These are phyloP conservation scores for Pachyseris speciosa DNA, from an alignment of 64 coral and sea anemone genomes.

Conservation along the genomic window DNA sequence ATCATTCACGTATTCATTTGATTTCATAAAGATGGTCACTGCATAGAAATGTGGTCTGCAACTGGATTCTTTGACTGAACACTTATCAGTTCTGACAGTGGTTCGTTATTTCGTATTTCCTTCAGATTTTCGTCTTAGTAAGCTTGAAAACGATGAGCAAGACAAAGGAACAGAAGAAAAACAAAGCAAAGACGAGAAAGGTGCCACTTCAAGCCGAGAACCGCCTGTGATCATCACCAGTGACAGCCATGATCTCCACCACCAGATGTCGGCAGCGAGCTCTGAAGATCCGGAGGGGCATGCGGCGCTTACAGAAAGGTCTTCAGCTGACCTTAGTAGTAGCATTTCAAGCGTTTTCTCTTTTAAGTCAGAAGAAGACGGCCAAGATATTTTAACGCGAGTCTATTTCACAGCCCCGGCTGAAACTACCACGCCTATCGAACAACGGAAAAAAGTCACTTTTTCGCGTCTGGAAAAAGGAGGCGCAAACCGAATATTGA, in stretches of 20 bases:
- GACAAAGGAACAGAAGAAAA: not conserved
- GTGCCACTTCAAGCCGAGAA: not conserved
- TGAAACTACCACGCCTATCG: not conserved
- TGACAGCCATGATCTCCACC: not conserved
- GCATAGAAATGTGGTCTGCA: too few species aligned
- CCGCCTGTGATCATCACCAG: not conserved
- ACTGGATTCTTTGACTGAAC: too few species aligned
- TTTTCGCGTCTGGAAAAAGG: not conserved
- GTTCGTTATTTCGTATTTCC: not conserved
- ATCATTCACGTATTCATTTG: too few species aligned
- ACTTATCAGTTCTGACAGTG: too few species aligned
- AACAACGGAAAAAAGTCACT: not conserved
- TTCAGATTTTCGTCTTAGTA: not conserved
- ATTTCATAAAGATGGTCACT: too few species aligned
- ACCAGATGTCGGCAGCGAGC: not conserved
- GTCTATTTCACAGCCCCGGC: not conserved
- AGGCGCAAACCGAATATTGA: not conserved
- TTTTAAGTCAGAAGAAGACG: not conserved
- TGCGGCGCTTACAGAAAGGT: not conserved
- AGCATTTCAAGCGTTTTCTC: constrained; percentile 22
- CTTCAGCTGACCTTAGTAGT: not conserved
- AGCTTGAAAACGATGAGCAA: not conserved
- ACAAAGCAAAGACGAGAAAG: not conserved
- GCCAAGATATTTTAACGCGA: not conserved
- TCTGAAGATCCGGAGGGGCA: not conserved